These are phyloP conservation scores for Dynastes maya DNA, from an alignment of 2,888 invertebrate genomes.

Conservation along the genomic window DNA sequence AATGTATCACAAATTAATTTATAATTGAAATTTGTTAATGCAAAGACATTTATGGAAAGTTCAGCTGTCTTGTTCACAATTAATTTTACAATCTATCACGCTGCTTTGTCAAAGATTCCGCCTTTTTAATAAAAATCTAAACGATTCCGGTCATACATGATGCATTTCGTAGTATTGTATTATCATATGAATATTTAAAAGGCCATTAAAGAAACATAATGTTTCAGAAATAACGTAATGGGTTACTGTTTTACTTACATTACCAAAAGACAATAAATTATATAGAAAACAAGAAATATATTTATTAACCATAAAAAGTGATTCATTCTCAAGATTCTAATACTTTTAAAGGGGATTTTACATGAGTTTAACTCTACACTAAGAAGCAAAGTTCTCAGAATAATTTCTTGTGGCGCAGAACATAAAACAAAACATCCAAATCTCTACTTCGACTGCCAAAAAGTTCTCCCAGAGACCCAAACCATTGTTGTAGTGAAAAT, in stretches of 20 bases:
- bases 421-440: constrained; percentile 4
- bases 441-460: background rate
- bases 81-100: background rate
- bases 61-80: background rate
- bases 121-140: background rate
- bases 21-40: no score
- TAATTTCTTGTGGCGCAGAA: background rate
- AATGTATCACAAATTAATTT: no score
- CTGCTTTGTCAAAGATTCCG: background rate
- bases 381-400: background rate
- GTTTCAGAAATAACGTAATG: no score
- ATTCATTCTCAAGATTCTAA: background rate
- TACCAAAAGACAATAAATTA: no score
- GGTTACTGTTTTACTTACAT: no score
- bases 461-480: background rate
- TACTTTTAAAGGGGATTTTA: background rate
- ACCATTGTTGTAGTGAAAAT: constrained; percentile 4
- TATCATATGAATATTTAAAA: background rate
- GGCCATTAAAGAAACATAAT: no score
- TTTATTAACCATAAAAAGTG: background rate
- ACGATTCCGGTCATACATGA: background rate
- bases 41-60: background rate
- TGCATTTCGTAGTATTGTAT: no score
- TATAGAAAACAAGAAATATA: no score
- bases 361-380: background rate